Base-by-base conservation (phyloP, 1,140 invertebrate species). In the Lutraria rhynchaena region DNA sequence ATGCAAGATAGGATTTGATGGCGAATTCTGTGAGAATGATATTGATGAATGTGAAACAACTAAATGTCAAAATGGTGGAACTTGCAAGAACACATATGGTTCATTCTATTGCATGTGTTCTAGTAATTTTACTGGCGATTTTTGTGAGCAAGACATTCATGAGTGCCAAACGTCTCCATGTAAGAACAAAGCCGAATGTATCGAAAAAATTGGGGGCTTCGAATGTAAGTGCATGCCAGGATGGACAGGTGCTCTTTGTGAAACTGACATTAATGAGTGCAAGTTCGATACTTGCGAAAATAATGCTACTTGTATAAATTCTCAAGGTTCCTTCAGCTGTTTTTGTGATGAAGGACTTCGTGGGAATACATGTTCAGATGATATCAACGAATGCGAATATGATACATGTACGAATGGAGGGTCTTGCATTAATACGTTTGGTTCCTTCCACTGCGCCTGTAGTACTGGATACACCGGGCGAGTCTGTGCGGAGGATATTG, bases 221-320 rank as follows among this genome's bases (percentile, higher is more conserved):
- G 17, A 94, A 51, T 94, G 49, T 94, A 94, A 33, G 27, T 83
- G 82, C 51, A 3, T 17, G 87, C 94, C 95, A 0, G 97, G 97
- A 0, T 98, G 95, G 87, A 97, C 97, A 95, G 97, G 97, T 15
- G 93, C 95, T 97, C 19, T 96, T 97, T 88, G 99, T 89, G 96
- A 98, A 86, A 94, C 95, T 0, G 97, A 98, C 84, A 96, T 98
- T n/a, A 96, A 99, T 89, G 97, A 99, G 87, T 99, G 98, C 91
- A 93, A 41, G 4, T 93, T 93, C 27, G 94, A 95, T 80, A 97
- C 98, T 0, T 99, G 98, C 87, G 93, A 95, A 81, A 99, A 99
- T 91, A 96, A 95, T 29, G 98, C 97, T 0, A 95, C 96, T 78
- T 99, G 98, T 90, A 94, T 96, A 27, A 97, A 99, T 91, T 92